Percentiles rank a stretch among this genome's conserved stretches.
phyloP scores from a whole-genome alignment of 2,113 vertebrate genomes.

The Chascanopsetta lugubris region DNA sequence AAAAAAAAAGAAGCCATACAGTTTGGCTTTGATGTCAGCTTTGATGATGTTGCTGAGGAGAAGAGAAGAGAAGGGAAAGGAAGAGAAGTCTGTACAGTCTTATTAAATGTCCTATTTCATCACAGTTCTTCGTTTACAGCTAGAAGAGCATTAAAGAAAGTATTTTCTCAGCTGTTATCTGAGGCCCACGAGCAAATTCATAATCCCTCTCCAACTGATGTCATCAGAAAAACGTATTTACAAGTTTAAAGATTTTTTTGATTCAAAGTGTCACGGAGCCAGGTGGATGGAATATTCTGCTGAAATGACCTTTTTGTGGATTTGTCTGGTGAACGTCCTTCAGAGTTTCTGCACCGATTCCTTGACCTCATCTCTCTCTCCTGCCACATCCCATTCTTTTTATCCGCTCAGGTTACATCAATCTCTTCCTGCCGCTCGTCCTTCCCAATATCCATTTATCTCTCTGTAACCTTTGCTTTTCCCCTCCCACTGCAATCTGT shows the following conservation, averaged over 20 bases:
- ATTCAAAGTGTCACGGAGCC: neutral
- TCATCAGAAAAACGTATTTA: neutral
- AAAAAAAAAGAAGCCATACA: constrained; percentile 6
- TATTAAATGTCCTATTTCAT: constrained; percentile 17
- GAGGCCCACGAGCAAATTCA: neutral
- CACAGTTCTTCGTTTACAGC: too few relatives aligned
- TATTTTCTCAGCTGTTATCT: constrained; percentile 19
- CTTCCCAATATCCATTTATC: constrained; percentile 37
- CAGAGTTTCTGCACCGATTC: neutral
- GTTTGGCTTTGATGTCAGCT: constrained; percentile 62
- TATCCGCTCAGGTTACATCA: constrained; percentile 33
- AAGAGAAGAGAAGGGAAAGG: neutral
- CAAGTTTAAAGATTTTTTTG: neutral
- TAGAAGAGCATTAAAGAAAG: neutral
- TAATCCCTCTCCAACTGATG: neutral
- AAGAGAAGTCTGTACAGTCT: neutral
- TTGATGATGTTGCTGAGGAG: constrained; percentile 34
- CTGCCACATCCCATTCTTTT: constrained; percentile 14
- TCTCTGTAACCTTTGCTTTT: constrained; percentile 6
- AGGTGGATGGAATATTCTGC: neutral
- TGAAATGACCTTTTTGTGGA: neutral
- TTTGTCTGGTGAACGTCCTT: neutral
- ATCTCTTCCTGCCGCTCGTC: constrained; percentile 33
- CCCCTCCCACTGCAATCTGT: neutral
- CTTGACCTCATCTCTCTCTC: constrained; percentile 25